Conservation (phyloP, 1,140 invertebrate genomes). For the Heliconius himera region DNA sequence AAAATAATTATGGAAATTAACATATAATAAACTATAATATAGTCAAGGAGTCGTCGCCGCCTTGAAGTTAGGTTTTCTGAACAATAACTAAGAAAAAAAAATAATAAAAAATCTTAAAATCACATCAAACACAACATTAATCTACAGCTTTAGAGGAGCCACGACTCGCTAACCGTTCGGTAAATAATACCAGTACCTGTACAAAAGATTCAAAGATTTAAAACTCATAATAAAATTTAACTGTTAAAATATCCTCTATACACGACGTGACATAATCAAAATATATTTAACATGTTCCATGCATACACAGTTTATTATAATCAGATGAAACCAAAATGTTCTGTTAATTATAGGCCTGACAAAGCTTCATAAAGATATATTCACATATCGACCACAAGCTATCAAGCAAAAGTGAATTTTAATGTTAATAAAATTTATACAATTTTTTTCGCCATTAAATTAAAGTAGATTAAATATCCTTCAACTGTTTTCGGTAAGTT, state of each 20-base stretch:
- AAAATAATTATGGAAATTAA: too few species aligned
- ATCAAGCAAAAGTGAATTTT: slow-evolving; percentile 16
- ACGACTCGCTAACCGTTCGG: too few species aligned
- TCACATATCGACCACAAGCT: slow-evolving; percentile 18
- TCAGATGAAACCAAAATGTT: slow-evolving; percentile 47
- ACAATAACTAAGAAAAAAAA: too few species aligned
- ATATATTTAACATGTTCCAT: slow-evolving; percentile 20
- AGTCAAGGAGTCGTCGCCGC: too few species aligned
- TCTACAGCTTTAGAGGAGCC: too few species aligned
- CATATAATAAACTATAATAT: too few species aligned
- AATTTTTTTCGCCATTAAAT: neutral
- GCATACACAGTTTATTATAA: slow-evolving; percentile 34
- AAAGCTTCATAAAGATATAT: slow-evolving; percentile 42
- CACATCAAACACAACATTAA: too few species aligned
- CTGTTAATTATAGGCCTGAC: slow-evolving; percentile 53
- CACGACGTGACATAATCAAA: slow-evolving; percentile 8
- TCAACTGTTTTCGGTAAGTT: too few species aligned
- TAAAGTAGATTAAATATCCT: neutral
- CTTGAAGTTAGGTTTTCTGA: too few species aligned
- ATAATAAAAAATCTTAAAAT: too few species aligned
- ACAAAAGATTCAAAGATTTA: too few species aligned
- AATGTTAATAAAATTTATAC: neutral
- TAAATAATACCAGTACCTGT: too few species aligned
- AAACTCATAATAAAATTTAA: neutral
- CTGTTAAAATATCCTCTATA: neutral